Evolutionary conservation across 2,888 invertebrate species (phyloP).

Genomic region (Anodontia alba): DNA sequence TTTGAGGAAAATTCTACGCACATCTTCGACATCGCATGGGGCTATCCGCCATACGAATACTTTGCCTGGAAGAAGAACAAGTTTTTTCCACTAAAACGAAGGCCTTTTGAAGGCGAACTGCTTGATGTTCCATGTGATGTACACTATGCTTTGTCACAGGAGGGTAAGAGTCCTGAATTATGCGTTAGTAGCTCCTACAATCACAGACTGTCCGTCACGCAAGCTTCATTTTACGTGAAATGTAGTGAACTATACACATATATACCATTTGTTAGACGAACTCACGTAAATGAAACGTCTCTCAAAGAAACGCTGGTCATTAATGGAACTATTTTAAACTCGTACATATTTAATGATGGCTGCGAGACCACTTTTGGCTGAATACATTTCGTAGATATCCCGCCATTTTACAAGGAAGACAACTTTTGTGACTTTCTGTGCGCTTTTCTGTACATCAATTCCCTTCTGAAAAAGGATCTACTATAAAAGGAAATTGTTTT

Average conservation of each 20-base stretch:
- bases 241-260: background rate
- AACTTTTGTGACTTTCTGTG: no score
- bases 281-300: background rate
- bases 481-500: no score
- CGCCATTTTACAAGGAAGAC: no score
- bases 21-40: background rate
- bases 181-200: background rate
- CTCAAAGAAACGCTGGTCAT: background rate
- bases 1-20: background rate
- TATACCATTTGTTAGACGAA: background rate
- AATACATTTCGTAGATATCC: no score
- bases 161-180: background rate
- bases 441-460: no score
- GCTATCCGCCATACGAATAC: background rate
- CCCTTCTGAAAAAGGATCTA: no score
- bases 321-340: background rate
- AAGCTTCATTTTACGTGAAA: background rate
- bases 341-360: background rate
- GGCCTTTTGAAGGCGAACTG: background rate
- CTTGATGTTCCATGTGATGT: background rate
- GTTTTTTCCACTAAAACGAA: background rate
- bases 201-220: background rate
- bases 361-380: no score
- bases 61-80: background rate
- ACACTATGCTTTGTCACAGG: background rate